phyloP scores from a whole-genome alignment of 2,888 invertebrate genomes.

The Polietes domitor region DNA sequence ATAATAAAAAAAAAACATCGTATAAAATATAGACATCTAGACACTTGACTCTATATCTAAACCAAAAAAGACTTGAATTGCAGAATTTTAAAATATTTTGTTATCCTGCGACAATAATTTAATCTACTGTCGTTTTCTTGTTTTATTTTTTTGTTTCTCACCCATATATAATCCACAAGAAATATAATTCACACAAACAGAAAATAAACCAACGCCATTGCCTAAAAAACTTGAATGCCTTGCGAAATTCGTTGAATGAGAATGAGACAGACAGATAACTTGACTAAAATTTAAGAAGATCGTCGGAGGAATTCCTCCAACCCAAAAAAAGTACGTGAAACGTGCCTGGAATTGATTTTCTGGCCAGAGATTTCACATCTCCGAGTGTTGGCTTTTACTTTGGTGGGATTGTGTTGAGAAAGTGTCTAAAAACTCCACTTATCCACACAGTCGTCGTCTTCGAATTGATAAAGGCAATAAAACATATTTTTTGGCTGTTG shows the following conservation, averaged over 20 bases:
- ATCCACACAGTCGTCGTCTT: slow-evolving; percentile 15
- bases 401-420: not conserved
- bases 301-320: not conserved
- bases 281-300: slow-evolving; percentile 33
- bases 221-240: slow-evolving; percentile 40
- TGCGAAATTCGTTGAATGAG: not conserved
- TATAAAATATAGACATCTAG: no score
- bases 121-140: not conserved
- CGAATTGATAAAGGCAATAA: slow-evolving; percentile 59
- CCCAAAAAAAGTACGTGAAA: slow-evolving; percentile 18
- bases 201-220: not conserved
- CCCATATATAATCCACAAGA: not conserved
- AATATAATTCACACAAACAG: not conserved
- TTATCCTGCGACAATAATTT: not conserved
- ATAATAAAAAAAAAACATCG: no score
- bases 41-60: no score
- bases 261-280: slow-evolving; percentile 31
- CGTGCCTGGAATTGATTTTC: slow-evolving; percentile 63
- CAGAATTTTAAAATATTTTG: not conserved
- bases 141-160: not conserved
- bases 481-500: slow-evolving; percentile 50
- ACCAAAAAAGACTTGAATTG: slow-evolving; percentile 8
- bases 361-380: slow-evolving; percentile 25
- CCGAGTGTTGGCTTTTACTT: not conserved
- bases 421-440: slow-evolving; percentile 21